Evolutionary conservation across 2,888 invertebrate species (phyloP).

Genomic region (Craniophora ligustri): DNA sequence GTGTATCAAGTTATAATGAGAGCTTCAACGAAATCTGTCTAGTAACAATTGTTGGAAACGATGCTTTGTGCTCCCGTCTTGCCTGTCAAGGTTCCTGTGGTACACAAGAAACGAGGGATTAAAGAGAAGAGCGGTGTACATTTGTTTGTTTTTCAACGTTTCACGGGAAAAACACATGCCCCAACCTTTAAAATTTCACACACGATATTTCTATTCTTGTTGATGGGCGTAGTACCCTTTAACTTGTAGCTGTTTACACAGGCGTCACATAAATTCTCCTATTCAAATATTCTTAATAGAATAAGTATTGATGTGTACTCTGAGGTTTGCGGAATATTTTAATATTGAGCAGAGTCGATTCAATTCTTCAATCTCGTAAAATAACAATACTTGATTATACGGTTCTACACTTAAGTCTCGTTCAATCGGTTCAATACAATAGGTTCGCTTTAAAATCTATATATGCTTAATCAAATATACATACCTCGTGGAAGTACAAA

Average conservation of each 20-base stretch:
- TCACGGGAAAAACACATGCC: constrained; percentile 38
- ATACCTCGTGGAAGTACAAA: constrained; percentile 1
- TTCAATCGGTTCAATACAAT: background rate
- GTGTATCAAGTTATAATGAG: constrained; percentile 14
- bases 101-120: constrained; percentile 45
- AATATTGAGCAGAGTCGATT: too few relatives aligned
- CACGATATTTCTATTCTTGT: constrained; percentile 48
- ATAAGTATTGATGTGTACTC: constrained; percentile 34
- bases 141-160: constrained; percentile 49
- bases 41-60: constrained; percentile 6
- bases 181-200: constrained; percentile 43
- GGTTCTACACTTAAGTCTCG: background rate
- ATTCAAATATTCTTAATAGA: constrained; percentile 36
- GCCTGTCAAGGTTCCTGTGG: constrained; percentile 29
- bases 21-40: constrained; percentile 17
- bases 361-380: too few relatives aligned
- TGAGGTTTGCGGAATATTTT: constrained; percentile 21
- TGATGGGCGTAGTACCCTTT: constrained; percentile 36
- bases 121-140: constrained; percentile 27
- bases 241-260: constrained; percentile 45
- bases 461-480: too few relatives aligned
- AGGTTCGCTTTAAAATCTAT: background rate
- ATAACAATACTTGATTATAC: too few relatives aligned
- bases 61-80: constrained; percentile 33
- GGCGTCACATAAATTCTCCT: constrained; percentile 45